A percentile compares a stretch with the other conserved stretches of the same genome.
phyloP scores from a whole-genome alignment of 2,888 invertebrate species.

The Drosophila merina region DNA sequence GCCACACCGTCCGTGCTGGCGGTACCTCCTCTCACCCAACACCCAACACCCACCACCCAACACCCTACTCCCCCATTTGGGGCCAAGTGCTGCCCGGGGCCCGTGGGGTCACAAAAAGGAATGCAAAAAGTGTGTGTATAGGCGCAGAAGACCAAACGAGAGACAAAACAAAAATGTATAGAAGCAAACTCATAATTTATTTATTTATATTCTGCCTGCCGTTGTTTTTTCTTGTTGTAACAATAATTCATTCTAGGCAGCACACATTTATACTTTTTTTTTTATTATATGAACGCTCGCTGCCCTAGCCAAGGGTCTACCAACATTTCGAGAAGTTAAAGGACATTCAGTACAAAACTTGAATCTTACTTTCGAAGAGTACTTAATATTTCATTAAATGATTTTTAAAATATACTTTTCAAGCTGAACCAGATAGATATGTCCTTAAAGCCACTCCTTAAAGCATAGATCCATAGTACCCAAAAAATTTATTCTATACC shows the following conservation, averaged over 20 bases:
- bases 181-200: slow-evolving; percentile 74
- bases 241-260: slow-evolving; percentile 74
- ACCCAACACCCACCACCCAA: slow-evolving; percentile 1
- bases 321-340: background rate
- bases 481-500: background rate
- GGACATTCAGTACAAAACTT: background rate
- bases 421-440: background rate
- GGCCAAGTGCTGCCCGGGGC: slow-evolving; percentile 34
- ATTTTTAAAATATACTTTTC: background rate
- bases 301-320: slow-evolving; percentile 39
- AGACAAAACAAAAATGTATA: slow-evolving; percentile 44
- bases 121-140: slow-evolving; percentile 57
- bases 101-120: slow-evolving; percentile 46
- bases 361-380: background rate
- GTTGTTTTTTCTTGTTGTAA: slow-evolving; percentile 62
- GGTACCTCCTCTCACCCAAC: too few species aligned
- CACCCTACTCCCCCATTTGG: background rate
- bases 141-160: slow-evolving; percentile 31
- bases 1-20: slow-evolving; percentile 14
- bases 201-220: slow-evolving; percentile 68
- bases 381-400: background rate
- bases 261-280: slow-evolving; percentile 32
- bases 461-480: background rate
- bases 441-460: background rate
- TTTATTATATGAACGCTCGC: slow-evolving; percentile 18